A percentile compares a stretch with the other conserved stretches of the same genome.
Evolutionary conservation across 2,888 invertebrate genomes (phyloP).

Genomic region (Sphaerophoria taeniata): DNA sequence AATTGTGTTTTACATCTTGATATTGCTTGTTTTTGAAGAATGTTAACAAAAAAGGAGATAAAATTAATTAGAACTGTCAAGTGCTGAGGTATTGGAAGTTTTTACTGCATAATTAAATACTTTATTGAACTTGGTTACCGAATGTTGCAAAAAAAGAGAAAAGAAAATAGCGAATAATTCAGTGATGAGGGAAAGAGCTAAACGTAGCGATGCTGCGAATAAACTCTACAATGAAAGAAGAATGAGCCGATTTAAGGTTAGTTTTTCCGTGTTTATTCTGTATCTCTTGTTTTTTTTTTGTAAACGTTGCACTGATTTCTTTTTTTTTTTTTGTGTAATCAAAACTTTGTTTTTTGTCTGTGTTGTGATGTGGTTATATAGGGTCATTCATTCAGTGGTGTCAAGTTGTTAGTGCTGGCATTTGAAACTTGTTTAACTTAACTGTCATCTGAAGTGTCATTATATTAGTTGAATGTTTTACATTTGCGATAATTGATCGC

Average conservation of each 20-base stretch:
- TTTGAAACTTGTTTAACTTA: too few species aligned
- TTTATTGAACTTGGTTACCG: constrained; percentile 27
- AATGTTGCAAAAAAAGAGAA: constrained; percentile 20
- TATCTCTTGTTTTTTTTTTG: background rate
- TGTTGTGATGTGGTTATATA: background rate
- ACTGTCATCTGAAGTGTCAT: too few species aligned
- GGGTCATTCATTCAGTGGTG: too few species aligned
- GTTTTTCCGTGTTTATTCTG: constrained; percentile 21
- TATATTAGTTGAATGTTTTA: too few species aligned
- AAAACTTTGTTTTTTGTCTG: background rate
- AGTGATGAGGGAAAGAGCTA: constrained; percentile 61
- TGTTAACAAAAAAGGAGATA: too few species aligned
- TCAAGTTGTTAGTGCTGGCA: too few species aligned
- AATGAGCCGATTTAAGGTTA: constrained; percentile 66
- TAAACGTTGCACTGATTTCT: background rate
- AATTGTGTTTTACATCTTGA: too few species aligned
- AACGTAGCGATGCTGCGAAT: constrained; percentile 47
- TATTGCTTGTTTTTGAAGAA: too few species aligned
- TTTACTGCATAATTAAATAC: constrained; percentile 4
- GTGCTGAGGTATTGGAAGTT: background rate
- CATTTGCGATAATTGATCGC: too few species aligned
- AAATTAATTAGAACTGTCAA: too few species aligned
- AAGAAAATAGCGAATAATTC: constrained; percentile 9
- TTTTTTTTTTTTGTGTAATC: constrained; percentile 1
- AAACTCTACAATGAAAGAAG: constrained; percentile 57